These are phyloP conservation scores for Megaptera novaeangliae DNA, from an alignment of 2,113 vertebrate genomes.

Conservation along the genomic window DNA sequence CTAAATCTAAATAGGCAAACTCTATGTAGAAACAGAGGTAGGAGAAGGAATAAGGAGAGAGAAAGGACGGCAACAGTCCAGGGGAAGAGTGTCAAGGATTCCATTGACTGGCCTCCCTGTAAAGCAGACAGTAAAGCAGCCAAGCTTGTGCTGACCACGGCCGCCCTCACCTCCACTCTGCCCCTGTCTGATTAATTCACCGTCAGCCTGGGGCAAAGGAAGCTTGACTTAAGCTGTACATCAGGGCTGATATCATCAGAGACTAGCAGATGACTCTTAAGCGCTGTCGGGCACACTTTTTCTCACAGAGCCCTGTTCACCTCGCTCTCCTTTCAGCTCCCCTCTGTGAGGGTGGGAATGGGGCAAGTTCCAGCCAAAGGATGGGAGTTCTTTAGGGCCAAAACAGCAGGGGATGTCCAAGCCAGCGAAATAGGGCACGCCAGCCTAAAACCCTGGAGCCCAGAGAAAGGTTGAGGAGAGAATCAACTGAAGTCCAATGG, in stretches of 20 bases:
- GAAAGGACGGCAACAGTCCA: not conserved
- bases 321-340: not conserved
- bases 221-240: not conserved
- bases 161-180: not conserved
- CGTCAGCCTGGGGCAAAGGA: not conserved
- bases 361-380: not conserved
- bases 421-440: not conserved
- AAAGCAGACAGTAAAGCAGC: not conserved
- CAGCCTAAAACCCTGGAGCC: not conserved
- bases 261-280: not conserved
- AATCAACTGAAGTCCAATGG: too few species aligned
- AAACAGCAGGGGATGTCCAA: not conserved
- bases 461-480: not conserved
- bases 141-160: not conserved
- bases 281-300: not conserved
- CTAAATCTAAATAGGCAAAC: not conserved
- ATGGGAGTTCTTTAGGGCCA: not conserved
- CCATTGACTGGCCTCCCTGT: not conserved
- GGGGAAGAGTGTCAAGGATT: not conserved
- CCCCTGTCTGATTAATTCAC: not conserved
- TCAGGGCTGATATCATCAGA: rapidly evolving
- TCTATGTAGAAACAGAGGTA: not conserved
- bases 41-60: not conserved
- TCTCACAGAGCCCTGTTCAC: not conserved
- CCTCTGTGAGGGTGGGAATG: rapidly evolving